Conservation (phyloP, 2,888 invertebrate species). For the Acronicta aceris region DNA sequence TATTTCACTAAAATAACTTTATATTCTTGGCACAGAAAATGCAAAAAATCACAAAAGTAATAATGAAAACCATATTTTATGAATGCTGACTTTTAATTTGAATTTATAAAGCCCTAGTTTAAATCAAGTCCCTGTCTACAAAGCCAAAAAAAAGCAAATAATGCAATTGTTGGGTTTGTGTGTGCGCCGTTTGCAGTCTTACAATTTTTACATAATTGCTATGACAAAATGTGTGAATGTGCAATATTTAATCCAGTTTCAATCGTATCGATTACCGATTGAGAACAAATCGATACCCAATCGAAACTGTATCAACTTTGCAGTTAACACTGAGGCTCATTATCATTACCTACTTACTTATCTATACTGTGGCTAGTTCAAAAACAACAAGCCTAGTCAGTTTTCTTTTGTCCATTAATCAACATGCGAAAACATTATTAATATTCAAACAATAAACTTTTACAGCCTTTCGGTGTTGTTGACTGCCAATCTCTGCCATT, state of each 20-base stretch:
- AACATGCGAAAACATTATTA: constrained; percentile 43
- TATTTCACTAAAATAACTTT: too few species aligned
- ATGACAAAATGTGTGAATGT: constrained; percentile 2
- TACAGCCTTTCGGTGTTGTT: constrained; percentile 45
- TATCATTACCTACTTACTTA: background rate
- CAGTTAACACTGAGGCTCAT: background rate
- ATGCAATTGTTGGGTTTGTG: too few species aligned
- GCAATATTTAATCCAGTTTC: constrained; percentile 8
- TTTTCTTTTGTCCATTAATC: constrained; percentile 39
- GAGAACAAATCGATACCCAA: background rate
- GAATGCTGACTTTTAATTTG: too few species aligned
- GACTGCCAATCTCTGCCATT: constrained; percentile 35
- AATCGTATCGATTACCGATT: constrained; percentile 3
- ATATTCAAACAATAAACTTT: constrained; percentile 51
- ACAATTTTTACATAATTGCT: background rate
- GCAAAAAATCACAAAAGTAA: too few species aligned
- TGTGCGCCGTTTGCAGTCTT: background rate
- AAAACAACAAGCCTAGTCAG: constrained; percentile 10
- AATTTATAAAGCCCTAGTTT: too few species aligned
- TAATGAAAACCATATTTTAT: too few species aligned
- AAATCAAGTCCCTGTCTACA: too few species aligned
- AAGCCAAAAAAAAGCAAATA: too few species aligned
- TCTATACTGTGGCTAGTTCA: background rate
- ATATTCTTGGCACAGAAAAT: too few species aligned
- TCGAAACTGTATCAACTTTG: constrained; percentile 1